A percentile compares a stretch with the other conserved stretches of the same genome.
Conservation (phyloP, 1,140 invertebrate genomes). For the Centruroides sculpturatus region DNA sequence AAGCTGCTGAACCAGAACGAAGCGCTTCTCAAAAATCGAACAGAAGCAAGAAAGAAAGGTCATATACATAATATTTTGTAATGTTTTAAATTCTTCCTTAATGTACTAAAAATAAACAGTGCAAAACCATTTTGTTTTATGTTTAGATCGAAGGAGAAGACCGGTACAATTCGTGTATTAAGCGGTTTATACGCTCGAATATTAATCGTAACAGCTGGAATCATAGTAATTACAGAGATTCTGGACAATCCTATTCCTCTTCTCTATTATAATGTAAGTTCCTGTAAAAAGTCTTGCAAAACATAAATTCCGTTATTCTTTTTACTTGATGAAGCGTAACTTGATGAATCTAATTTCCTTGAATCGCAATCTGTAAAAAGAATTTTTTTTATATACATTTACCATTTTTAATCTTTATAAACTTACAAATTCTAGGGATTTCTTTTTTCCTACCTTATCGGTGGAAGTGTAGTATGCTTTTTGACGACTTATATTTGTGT, state of each 20-base stretch:
- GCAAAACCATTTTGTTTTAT: too few relatives aligned
- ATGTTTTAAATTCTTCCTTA: neutral
- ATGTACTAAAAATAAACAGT: too few relatives aligned
- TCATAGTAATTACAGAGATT: conserved; percentile 42
- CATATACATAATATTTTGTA: neutral
- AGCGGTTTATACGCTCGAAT: conserved; percentile 46
- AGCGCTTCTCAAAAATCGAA: neutral
- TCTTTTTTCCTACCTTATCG: conserved; percentile 47
- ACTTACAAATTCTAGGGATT: conserved; percentile 34
- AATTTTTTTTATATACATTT: too few relatives aligned
- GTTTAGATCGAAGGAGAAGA: neutral
- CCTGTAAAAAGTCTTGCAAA: too few relatives aligned
- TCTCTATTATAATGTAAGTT: conserved; percentile 44
- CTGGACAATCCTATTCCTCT: conserved; percentile 42
- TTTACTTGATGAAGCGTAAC: too few relatives aligned
- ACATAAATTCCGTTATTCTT: too few relatives aligned
- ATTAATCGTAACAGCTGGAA: conserved; percentile 40
- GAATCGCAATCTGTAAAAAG: too few relatives aligned
- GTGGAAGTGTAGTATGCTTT: conserved; percentile 45
- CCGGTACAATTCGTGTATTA: conserved; percentile 24
- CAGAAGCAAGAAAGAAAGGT: neutral
- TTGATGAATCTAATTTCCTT: too few relatives aligned
- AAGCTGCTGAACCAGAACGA: neutral
- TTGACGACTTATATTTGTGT: conserved; percentile 49
- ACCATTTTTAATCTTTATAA: too few relatives aligned